Percentiles rank a stretch among this genome's conserved stretches.
These are phyloP conservation scores for Heliconius aoede DNA, from an alignment of 2,888 invertebrate genomes.

Conservation along the genomic window DNA sequence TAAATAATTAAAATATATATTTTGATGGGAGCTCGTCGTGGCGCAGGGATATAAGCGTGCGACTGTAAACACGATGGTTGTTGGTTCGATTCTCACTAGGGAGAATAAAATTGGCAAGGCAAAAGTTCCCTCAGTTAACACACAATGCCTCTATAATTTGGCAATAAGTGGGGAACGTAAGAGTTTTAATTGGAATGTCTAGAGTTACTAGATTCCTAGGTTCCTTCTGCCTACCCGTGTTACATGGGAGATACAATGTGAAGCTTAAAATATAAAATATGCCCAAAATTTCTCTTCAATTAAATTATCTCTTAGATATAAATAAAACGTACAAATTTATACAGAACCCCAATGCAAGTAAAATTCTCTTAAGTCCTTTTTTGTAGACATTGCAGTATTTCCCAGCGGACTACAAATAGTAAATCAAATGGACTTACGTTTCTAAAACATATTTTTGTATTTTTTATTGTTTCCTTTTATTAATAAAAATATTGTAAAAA, in stretches of 20 bases:
- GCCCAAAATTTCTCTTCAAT: neutral
- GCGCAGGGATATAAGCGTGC: no score
- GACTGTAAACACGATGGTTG: no score
- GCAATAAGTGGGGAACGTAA: no score
- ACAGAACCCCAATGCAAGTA: neutral
- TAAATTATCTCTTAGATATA: neutral
- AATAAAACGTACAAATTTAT: neutral
- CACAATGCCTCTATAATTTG: no score
- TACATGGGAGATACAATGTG: no score
- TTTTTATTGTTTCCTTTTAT: neutral
- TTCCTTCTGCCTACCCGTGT: no score
- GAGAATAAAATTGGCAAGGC: no score
- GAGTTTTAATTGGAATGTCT: no score
- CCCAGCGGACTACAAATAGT: slow-evolving; percentile 16
- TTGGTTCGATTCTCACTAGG: no score
- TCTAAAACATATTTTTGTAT: neutral
- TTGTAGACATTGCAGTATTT: neutral
- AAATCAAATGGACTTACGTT: slow-evolving; percentile 2
- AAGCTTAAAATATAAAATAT: no score
- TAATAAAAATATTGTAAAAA: neutral
- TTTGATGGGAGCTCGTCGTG: neutral
- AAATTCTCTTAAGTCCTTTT: neutral
- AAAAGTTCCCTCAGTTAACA: no score
- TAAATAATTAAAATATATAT: neutral
- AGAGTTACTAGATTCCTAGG: no score